Evolutionary conservation across 2,888 invertebrate genomes (phyloP), one percentile per base, ranked within the genome.

Genomic region (Bembecia ichneumoniformis): DNA sequence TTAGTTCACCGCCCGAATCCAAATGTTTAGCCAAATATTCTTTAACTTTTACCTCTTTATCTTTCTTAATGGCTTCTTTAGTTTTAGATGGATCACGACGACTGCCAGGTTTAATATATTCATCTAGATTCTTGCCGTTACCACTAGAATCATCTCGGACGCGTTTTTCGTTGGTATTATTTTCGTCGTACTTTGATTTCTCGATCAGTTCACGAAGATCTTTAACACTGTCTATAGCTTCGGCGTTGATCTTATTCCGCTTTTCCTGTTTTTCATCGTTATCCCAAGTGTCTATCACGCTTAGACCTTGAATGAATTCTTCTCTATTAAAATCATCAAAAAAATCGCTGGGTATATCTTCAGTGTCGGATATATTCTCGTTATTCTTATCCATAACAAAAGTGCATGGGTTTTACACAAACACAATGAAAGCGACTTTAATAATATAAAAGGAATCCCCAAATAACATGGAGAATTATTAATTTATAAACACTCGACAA

Each of bases 301-400:
- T 83, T 34, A 87, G 75, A 59, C 86, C 83, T 60, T 81, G 73
- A 60, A 87, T 82, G 61, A 87, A 86, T 34, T 86, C 84, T 7
- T 80, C 84, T 58, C 77, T 86, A 51, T 55, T 68, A 61, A 87
- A 86, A 56, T 86, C 86, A 56, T 87, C 87, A 59, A 87, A 86
- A 62, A 86, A 86, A 69, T 86, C 84, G 71, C 83, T 86, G 3
- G 86, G 81, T 53, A 87, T 66, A 58, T 86, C 84, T 59, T 86
- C 86, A 36, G 63, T 62, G 35, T 75, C 79, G 15, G 68, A 74
- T 49, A 61, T 34, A 20, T 46, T 11, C 11, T 14, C 44, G 15
- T 7, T 15, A 16, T 44, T 3, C 46, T 35, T 14, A n/a, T n/a
- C 14, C 15, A 45, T 47, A n/a, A 20, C 46, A 40, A 44, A 47